These are phyloP conservation scores for Mycteria americana DNA, from an alignment of 2,797 vertebrate genomes.

Conservation along the genomic window DNA sequence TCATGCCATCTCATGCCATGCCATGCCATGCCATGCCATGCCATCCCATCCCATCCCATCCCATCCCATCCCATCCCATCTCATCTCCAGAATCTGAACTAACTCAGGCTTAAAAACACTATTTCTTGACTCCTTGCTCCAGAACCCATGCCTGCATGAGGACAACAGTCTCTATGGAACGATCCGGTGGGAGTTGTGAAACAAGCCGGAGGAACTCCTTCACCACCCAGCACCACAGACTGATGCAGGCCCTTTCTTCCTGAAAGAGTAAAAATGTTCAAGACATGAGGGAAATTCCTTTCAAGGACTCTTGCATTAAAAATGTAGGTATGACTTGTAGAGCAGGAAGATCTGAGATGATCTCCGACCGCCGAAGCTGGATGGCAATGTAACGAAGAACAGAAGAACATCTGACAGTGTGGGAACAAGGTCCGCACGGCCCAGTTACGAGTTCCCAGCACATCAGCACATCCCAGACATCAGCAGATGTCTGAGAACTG, in stretches of 20 bases:
- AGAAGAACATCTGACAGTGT: neutral
- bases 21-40: too few species aligned
- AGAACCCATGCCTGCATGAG: neutral
- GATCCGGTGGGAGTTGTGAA: neutral
- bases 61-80: too few species aligned
- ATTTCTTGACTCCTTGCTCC: neutral
- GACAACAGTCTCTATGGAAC: neutral
- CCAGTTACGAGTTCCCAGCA: neutral
- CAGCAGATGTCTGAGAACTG: too few species aligned
- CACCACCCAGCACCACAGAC: neutral
- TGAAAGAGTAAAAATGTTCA: neutral
- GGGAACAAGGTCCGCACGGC: neutral
- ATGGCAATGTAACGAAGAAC: neutral
- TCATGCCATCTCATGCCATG: neutral
- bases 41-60: neutral
- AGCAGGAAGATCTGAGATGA: neutral
- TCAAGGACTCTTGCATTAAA: neutral
- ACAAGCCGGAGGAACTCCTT: neutral
- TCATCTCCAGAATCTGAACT: neutral
- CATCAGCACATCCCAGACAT: neutral
- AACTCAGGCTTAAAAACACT: neutral
- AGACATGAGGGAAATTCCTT: neutral
- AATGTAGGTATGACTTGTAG: neutral
- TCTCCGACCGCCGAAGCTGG: rapidly evolving
- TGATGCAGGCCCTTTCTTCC: neutral